Percentiles rank a stretch among this genome's conserved stretches.
Conservation (phyloP, 2,113 vertebrate species). For the Nannospalax galili region DNA sequence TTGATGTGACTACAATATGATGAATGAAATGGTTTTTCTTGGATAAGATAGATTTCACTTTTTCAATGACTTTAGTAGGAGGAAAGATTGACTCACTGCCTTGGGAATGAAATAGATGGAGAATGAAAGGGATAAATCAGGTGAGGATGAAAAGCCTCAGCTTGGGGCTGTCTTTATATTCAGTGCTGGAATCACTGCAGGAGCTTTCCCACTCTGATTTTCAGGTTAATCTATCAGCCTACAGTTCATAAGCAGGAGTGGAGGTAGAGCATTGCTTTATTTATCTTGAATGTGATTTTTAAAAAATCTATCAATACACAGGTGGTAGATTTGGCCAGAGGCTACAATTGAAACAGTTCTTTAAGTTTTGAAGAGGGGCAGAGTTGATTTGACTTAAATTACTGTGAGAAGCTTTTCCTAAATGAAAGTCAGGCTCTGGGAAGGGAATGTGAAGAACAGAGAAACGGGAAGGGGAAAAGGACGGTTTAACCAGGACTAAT, state of each 20-base stretch:
- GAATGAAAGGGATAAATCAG: constrained; percentile 62
- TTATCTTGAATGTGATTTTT: constrained; percentile 34
- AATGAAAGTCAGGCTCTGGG: constrained; percentile 48
- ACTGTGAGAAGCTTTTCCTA: constrained; percentile 44
- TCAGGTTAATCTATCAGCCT: constrained; percentile 37
- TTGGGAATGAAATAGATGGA: constrained; percentile 59
- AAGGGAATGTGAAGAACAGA: not conserved
- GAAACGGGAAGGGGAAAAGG: not conserved
- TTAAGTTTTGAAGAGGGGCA: constrained; percentile 53
- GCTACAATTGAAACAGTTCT: constrained; percentile 30
- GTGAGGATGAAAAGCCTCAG: constrained; percentile 52
- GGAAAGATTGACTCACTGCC: constrained; percentile 62
- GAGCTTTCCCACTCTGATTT: constrained; percentile 38
- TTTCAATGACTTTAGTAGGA: constrained; percentile 52
- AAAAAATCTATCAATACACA: constrained; percentile 34
- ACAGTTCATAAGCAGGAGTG: constrained; percentile 26
- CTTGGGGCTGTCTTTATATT: constrained; percentile 64
- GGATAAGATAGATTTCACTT: constrained; percentile 50
- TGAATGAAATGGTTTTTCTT: constrained; percentile 57
- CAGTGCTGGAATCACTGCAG: not conserved
- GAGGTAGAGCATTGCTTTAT: constrained; percentile 30
- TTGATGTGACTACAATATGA: not conserved
- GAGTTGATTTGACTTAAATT: constrained; percentile 44
- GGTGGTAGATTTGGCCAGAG: constrained; percentile 59
- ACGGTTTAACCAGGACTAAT: not conserved